Evolutionary conservation across 2,888 invertebrate species (phyloP).

Genomic region (Macrophya alboannulata): DNA sequence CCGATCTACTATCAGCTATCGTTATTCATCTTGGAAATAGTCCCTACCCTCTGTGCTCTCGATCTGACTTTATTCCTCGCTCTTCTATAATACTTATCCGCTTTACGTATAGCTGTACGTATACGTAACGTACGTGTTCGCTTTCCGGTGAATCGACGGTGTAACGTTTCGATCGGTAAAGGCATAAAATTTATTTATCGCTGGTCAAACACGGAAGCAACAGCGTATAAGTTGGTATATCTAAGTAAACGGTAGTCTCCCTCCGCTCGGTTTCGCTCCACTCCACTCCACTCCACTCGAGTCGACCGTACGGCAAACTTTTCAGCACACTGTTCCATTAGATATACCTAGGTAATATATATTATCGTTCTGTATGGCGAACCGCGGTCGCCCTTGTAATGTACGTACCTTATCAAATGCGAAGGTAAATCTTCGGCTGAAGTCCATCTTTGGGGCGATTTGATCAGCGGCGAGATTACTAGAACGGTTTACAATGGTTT

Average conservation of each 20-base stretch:
- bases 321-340: background rate
- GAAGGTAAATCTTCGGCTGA: background rate
- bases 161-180: conserved; percentile 28
- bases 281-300: background rate
- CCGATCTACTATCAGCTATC: background rate
- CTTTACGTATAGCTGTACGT: too few relatives aligned
- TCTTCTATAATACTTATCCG: background rate
- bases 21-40: background rate
- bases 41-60: background rate
- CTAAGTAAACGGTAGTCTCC: conserved; percentile 25
- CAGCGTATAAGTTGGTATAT: conserved; percentile 15
- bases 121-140: background rate
- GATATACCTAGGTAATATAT: background rate
- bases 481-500: background rate
- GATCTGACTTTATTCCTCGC: background rate
- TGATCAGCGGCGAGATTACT: background rate
- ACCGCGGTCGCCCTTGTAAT: background rate
- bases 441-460: background rate
- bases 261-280: background rate
- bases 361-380: background rate
- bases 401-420: background rate
- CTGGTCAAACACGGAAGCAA: conserved; percentile 45
- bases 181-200: conserved; percentile 51
- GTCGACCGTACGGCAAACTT: conserved; percentile 20
- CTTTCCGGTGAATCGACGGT: background rate